Conservation (phyloP, 2,113 vertebrate species). For the Bombycilla garrulus region DNA sequence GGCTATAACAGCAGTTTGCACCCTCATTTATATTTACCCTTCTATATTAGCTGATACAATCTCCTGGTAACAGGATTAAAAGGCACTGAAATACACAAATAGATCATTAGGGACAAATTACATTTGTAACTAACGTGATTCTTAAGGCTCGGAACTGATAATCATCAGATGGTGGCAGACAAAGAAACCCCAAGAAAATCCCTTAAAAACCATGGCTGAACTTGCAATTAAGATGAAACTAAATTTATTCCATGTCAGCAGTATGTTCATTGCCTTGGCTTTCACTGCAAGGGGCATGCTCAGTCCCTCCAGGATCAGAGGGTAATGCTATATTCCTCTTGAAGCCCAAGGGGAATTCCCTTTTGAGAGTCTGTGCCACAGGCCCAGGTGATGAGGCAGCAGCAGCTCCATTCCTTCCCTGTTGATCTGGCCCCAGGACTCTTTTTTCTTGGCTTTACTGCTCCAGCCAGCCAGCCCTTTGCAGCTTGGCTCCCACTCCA, state of each 20-base stretch:
- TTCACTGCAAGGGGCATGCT: not conserved
- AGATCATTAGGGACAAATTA: slow-evolving; percentile 3
- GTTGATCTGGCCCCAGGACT: not conserved
- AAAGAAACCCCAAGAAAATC: not conserved
- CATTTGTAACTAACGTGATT: not conserved
- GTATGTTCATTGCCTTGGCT: not conserved
- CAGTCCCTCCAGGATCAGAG: not conserved
- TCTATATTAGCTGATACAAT: not conserved
- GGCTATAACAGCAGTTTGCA: not conserved
- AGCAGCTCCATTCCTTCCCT: not conserved
- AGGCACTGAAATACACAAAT: not conserved
- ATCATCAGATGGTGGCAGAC: not conserved
- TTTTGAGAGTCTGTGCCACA: not conserved
- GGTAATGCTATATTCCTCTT: not conserved
- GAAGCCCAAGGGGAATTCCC: not conserved
- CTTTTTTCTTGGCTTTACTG: not conserved
- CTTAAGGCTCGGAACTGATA: not conserved
- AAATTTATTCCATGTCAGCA: not conserved
- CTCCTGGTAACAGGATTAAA: slow-evolving; percentile 2
- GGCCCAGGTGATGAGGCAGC: not conserved
- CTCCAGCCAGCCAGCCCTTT: not conserved
- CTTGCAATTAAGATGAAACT: not conserved
- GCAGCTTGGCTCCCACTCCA: not conserved
- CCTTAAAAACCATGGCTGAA: not conserved
- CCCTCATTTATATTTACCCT: not conserved